Percentiles rank a stretch among this genome's conserved stretches.
Evolutionary conservation across 2,797 vertebrate genomes (phyloP).

Genomic region (Clarias fuscus): DNA sequence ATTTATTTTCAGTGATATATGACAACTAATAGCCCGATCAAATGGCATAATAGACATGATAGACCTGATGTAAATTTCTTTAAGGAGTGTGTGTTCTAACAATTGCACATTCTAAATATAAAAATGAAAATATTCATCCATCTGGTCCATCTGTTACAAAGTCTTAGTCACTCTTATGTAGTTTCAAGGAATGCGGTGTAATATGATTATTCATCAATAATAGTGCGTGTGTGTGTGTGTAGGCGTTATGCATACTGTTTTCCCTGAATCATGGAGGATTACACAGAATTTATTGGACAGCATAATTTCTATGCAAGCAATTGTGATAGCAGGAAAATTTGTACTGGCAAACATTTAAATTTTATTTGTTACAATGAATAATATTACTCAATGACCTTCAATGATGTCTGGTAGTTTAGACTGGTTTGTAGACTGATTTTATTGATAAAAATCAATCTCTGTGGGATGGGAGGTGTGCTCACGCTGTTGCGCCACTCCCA

Average conservation of each 20-base stretch:
- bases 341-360: no score
- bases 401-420: not conserved
- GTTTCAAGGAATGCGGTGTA: not conserved
- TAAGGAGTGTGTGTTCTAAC: not conserved
- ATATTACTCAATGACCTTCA: not conserved
- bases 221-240: not conserved
- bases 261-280: not conserved
- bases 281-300: not conserved
- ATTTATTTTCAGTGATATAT: not conserved
- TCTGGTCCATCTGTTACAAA: conserved; percentile 12
- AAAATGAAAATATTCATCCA: not conserved
- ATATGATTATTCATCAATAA: conserved; percentile 8
- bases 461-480: no score
- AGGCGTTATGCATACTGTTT: not conserved
- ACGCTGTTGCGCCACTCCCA: no score
- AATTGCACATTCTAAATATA: not conserved
- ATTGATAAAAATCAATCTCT: not conserved
- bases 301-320: not conserved
- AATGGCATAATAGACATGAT: no score
- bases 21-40: not conserved
- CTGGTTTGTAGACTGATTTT: not conserved
- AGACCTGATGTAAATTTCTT: not conserved
- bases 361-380: not conserved
- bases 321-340: not conserved
- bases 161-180: not conserved